Evolutionary conservation across 2,113 vertebrate species (phyloP).

Genomic region (Aldabrachelys gigantea): DNA sequence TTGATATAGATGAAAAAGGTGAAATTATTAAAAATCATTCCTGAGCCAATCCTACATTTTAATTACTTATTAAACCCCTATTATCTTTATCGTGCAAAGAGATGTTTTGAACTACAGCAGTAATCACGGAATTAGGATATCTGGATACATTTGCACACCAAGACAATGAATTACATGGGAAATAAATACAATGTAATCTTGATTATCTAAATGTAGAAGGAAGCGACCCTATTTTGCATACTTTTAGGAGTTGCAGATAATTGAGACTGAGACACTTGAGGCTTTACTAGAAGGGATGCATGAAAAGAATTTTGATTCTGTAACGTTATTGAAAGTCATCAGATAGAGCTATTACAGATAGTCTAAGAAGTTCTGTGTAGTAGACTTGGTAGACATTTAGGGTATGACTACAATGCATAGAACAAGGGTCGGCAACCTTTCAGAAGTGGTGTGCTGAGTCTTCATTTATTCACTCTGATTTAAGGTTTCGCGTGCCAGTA

Average conservation of each 20-base stretch:
- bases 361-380: neutral
- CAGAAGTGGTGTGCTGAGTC: too few species aligned
- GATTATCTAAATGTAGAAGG: neutral
- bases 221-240: neutral
- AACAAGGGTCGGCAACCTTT: too few species aligned
- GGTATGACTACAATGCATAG: neutral
- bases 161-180: neutral
- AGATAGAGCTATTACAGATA: neutral
- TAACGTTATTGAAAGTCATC: neutral
- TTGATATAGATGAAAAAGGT: neutral
- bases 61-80: neutral
- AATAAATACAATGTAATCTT: neutral
- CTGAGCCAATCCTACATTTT: neutral
- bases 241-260: neutral
- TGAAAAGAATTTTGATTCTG: neutral
- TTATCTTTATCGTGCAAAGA: neutral
- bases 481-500: too few species aligned
- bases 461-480: too few species aligned
- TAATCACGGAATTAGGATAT: neutral
- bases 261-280: neutral
- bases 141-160: neutral
- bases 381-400: rapidly evolving
- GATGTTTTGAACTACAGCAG: neutral
- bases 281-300: neutral
- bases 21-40: neutral